These are phyloP conservation scores for Phoeniculus purpureus DNA, from an alignment of 2,797 vertebrate species.

Conservation along the genomic window DNA sequence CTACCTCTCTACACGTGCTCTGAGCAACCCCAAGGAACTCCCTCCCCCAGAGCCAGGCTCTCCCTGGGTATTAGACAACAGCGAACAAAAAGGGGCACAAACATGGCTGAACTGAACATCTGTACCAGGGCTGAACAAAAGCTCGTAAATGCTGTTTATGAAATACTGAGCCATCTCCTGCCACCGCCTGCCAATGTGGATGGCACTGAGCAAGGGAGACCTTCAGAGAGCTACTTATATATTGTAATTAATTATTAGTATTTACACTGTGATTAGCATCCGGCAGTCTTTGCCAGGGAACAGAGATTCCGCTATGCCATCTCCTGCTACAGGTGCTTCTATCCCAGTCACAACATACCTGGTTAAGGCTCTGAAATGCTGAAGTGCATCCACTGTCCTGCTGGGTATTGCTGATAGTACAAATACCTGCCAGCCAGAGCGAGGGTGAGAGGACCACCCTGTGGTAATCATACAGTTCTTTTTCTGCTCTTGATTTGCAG, in stretches of 20 bases:
- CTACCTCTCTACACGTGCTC: neutral
- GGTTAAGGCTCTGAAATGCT: neutral
- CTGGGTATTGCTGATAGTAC: neutral
- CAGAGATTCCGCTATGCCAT: neutral
- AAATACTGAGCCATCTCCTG: conserved; percentile 4
- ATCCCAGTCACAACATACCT: neutral
- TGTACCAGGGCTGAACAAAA: neutral
- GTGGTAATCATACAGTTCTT: neutral
- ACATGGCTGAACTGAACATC: neutral
- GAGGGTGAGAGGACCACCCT: neutral
- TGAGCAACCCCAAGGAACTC: neutral
- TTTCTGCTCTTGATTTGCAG: neutral
- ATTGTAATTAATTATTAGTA: neutral
- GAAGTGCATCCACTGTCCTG: neutral
- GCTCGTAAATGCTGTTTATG: conserved; percentile 20
- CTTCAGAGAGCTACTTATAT: neutral
- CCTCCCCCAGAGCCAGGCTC: neutral
- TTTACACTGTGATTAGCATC: conserved; percentile 24
- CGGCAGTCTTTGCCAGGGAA: neutral
- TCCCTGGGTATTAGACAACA: neutral
- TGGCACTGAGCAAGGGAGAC: conserved; percentile 10
- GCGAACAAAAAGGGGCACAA: neutral
- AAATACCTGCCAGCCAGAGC: neutral
- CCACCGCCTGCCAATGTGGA: conserved; percentile 17
- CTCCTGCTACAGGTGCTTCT: neutral